Evolutionary conservation across 2,113 vertebrate species (phyloP), one percentile per base, ranked within the genome.

Genomic region (Notiomystis cincta): DNA sequence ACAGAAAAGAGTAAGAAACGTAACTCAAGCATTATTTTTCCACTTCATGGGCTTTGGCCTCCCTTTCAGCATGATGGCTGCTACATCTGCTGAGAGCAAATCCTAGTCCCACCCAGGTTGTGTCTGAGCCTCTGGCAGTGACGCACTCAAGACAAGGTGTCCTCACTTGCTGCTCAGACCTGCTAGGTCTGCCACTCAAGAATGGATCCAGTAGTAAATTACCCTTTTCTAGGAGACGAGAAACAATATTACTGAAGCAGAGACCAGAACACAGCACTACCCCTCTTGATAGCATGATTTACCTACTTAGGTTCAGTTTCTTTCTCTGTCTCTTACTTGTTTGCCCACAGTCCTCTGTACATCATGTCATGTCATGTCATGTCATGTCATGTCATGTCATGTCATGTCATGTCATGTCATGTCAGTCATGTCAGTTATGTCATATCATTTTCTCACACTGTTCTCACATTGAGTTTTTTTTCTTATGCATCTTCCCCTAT

Each of bases 221-320:
- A 72, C 1, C 11, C 35, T 79, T 78, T 58, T 24, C 37, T 67
- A 56, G 69, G 38, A 44, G 28, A 37, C 23, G 22, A 60, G 18
- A 16, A 80, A 65, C 37, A 75, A 35, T 51, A 30, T 44, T 5
- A 1, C 31, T 20, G 62, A 73, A 65, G 7, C 12, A 48, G 31
- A 69, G n/a, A 72, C 20, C 1, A 2, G 17, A 53, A 51, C 0
- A 4, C 15, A 45, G 5, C 7, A 31, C 16, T 9, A 6, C 10
- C 6, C 1, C 0, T 25, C 45, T 57, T 70, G 62, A 27, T 0
- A 0, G 19, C 17, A 5, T 0, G 1, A 48, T 73, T 87, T 78
- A 58, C 60, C 28, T 45, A 5, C 33, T 54, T 25, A 42, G 11
- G 14, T 89, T 65, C 28, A 57, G 20, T 54, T 22, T 62, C n/a